phyloP scores from a whole-genome alignment of 2,797 vertebrate species.

The Darevskia mixta region DNA sequence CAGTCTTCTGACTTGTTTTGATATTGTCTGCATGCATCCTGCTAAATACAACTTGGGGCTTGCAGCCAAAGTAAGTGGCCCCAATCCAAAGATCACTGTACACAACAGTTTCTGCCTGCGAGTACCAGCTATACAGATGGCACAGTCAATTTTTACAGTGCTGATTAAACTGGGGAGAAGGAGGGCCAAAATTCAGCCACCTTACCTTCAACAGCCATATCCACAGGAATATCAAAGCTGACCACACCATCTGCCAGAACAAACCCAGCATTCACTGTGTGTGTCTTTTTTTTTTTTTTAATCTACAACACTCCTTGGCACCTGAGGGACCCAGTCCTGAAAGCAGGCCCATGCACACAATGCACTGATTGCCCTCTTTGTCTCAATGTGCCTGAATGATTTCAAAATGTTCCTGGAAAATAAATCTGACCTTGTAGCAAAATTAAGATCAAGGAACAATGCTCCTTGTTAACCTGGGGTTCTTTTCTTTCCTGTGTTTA shows the following conservation, averaged over 20 bases:
- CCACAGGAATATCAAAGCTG: neutral
- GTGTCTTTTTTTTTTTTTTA: neutral
- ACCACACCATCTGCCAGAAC: neutral
- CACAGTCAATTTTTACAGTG: neutral
- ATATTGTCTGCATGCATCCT: neutral
- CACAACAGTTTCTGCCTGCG: neutral
- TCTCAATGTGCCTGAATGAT: neutral
- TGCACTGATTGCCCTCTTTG: neutral
- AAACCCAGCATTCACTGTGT: neutral
- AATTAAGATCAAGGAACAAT: neutral
- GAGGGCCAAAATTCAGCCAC: neutral
- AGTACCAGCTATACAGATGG: neutral
- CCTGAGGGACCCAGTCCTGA: no score
- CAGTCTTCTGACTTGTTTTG: neutral
- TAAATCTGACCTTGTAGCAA: neutral
- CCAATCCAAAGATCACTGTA: neutral
- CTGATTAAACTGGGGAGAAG: neutral
- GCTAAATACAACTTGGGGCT: neutral
- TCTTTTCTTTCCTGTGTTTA: neutral
- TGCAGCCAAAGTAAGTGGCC: constrained; percentile 5
- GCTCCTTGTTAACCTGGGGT: neutral
- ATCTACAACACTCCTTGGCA: neutral
- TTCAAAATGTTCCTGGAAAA: neutral
- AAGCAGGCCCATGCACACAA: neutral
- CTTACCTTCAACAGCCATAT: neutral